Evolutionary conservation across 1,140 invertebrate genomes (phyloP).

Genomic region (Eriocheir sinensis): DNA sequence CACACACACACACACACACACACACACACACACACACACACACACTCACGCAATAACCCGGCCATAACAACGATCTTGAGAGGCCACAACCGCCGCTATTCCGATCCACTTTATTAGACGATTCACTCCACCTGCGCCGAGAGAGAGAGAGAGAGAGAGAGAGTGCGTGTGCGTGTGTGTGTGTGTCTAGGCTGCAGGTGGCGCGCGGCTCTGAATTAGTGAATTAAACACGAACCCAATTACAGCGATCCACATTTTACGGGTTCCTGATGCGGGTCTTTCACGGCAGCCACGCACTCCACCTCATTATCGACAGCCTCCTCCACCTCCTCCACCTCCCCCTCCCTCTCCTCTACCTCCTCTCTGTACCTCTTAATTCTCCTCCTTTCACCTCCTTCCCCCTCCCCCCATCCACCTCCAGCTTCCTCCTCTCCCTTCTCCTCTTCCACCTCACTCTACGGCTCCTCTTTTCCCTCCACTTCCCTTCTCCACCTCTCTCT

Average conservation of each 20-base stretch:
- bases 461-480: no score
- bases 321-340: neutral
- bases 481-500: neutral
- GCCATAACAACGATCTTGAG: neutral
- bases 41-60: no score
- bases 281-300: neutral
- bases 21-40: neutral
- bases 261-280: neutral
- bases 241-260: neutral
- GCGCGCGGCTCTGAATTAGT: neutral
- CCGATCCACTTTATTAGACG: neutral
- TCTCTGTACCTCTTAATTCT: neutral
- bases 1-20: neutral
- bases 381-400: neutral
- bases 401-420: neutral
- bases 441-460: no score
- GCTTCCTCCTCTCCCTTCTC: neutral
- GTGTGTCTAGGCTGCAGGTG: neutral
- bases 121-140: neutral
- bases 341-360: neutral
- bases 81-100: neutral
- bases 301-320: neutral
- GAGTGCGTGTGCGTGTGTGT: conserved; percentile 28
- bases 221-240: neutral
- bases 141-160: neutral